Evolutionary conservation across 2,797 vertebrate genomes (phyloP), one percentile per base, ranked within the genome.

Genomic region (Anas bahamensis): DNA sequence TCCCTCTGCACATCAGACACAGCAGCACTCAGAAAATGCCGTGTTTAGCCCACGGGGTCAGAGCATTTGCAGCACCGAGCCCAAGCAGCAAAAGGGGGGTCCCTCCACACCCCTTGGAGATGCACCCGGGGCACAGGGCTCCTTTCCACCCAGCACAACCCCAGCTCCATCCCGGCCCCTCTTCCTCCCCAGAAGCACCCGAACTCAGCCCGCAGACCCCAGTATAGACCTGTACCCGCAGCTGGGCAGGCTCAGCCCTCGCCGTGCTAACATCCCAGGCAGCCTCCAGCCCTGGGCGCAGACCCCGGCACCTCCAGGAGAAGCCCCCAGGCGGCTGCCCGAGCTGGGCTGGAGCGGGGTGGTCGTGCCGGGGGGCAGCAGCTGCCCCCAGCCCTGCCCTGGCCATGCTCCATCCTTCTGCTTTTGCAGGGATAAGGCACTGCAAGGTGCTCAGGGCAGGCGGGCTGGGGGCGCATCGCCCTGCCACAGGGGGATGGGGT

Each of bases 281-380:
- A 41, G 60, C 3, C 7, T 18, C 46, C 3, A n/a, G 24, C 41
- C 44, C 39, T 2, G 3, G 33, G 70, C 84, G 89, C 69, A 48
- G 59, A 48, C 41, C 42, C 33, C 2, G 4, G 18, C 1, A 6
- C 39, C 79, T 59, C 63, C 81, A 24, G 29, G 31, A 11, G 8
- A 82, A 79, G 70, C 64, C 29, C 33, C 7, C 29, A 8, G 7
- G 29, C 28, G 17, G 53, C 68, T 33, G 33, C 44, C 46, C 1
- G 1, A 33, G 83, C 48, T 11, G 77, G 1, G 11, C 18, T 4
- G 57, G 17, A n/a, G 31, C 13, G 1, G 31, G 63, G 77, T 29
- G 13, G 64, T 13, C 31, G 56, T 6, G 33, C 2, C 8, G 84
- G 48, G 56, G 56, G 13, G 11, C 0, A 0, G 31, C 1, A 0